Evolutionary conservation across 2,113 vertebrate genomes (phyloP).

Genomic region (Spilogale gracilis): DNA sequence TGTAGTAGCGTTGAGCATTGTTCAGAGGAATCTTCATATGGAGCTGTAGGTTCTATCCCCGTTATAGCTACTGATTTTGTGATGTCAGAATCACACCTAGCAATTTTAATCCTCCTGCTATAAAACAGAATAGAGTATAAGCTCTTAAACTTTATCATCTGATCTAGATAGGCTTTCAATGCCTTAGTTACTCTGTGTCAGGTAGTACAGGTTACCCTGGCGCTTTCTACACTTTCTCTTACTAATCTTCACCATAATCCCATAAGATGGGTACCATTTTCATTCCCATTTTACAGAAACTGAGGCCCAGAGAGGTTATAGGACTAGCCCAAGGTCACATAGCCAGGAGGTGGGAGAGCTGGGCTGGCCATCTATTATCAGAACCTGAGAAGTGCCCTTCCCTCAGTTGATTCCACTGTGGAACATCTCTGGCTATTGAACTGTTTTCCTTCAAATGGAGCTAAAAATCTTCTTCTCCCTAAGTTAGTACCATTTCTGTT

Average conservation of each 20-base stretch:
- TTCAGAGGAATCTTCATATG: background rate
- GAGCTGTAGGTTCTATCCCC: background rate
- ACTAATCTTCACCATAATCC: background rate
- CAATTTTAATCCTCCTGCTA: conserved; percentile 43
- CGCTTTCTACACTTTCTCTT: background rate
- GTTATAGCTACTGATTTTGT: background rate
- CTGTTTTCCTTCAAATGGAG: background rate
- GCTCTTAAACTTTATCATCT: background rate
- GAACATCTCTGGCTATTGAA: background rate
- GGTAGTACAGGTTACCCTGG: background rate
- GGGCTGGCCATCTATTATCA: background rate
- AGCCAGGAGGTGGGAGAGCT: conserved; percentile 18
- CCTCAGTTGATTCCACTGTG: background rate
- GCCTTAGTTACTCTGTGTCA: background rate
- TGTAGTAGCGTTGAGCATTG: background rate
- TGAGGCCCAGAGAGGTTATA: background rate
- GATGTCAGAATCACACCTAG: background rate
- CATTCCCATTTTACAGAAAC: background rate
- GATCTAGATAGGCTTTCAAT: background rate
- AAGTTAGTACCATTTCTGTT: background rate
- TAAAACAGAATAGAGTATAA: background rate
- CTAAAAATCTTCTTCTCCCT: background rate
- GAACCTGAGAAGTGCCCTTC: background rate
- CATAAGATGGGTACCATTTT: background rate
- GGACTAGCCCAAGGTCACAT: background rate